Base-by-base conservation (phyloP, 2,113 vertebrate species). In the Centropristis striata region DNA sequence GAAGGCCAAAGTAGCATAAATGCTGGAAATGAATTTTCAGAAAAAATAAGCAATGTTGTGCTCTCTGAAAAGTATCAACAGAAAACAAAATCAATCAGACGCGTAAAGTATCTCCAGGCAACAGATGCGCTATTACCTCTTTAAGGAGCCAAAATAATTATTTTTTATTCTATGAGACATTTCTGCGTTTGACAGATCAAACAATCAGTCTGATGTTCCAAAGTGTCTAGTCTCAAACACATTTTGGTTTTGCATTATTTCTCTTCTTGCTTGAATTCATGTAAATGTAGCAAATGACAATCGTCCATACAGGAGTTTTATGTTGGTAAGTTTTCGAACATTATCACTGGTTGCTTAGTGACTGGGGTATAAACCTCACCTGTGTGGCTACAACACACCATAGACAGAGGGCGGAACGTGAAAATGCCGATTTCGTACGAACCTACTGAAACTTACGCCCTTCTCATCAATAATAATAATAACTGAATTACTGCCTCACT, bases 171-270 rank as follows among this genome's bases (percentile, higher is more conserved):
- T 8, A 21, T 57, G 32, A 16, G 14, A 20, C 20, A 44, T 75
- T 46, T 75, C 15, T 54, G 25, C 64, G 47, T 49, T 37, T 39
- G 21, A n/a, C n/a, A n/a, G 3, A 47, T 32, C 5, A 11, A n/a
- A n/a, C n/a, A n/a, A n/a, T 53, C 5, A 42, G 11, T 27, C 8
- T 58, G 28, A 36, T 20, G 50, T 59, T 32, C 20, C 20, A 16
- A 49, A 47, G 21, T 76, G 13, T 66, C 46, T 72, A 5, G 50
- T 21, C 21, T 68, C 42, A 58, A 63, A 84, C 21, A 21, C 39
- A 3, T 44, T 70, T 46, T 21, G 5, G 44, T 42, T 51, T 28
- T 51, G n/a, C 1, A 21, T 61, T 42, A 12, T 32, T 47, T 55
- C 4, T 46, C 36, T 46, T 59, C n/a, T 60, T 59, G 21, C 21